phyloP scores from a whole-genome alignment of 2,113 vertebrate species.

The Pelmatolapia mariae region DNA sequence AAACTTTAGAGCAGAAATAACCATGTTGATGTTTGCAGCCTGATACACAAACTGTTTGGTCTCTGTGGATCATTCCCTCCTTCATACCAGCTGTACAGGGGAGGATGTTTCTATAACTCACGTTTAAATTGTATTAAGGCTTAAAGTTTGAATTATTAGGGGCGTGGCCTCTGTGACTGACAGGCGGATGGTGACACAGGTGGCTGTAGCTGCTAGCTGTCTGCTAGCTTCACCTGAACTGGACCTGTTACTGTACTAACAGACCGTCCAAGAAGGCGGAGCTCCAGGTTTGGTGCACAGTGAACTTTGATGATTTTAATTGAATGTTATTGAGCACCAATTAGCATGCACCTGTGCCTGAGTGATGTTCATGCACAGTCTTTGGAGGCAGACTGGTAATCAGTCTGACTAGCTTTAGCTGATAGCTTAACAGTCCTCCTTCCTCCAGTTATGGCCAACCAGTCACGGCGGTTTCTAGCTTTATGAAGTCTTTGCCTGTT shows the following conservation, averaged over 20 bases:
- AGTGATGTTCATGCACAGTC: neutral
- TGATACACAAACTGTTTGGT: neutral
- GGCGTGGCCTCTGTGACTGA: neutral
- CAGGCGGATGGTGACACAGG: neutral
- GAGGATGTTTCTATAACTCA: neutral
- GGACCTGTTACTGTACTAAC: neutral
- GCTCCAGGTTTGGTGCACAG: neutral
- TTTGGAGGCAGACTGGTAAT: neutral
- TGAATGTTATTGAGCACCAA: neutral
- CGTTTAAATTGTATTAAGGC: neutral
- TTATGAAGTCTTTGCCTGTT: neutral
- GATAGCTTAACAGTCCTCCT: neutral
- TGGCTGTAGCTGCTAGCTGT: neutral
- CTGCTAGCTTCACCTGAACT: neutral
- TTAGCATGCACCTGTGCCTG: neutral
- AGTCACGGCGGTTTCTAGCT: neutral
- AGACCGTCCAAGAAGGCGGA: neutral
- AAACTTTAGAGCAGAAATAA: neutral
- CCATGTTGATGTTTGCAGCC: fast-evolving
- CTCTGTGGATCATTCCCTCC: neutral
- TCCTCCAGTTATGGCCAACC: neutral
- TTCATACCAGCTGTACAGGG: neutral
- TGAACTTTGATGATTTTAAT: fast-evolving
- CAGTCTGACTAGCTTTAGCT: neutral
- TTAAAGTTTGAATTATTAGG: neutral